phyloP scores from a whole-genome alignment of 2,113 vertebrate species.

The Pimephales promelas region DNA sequence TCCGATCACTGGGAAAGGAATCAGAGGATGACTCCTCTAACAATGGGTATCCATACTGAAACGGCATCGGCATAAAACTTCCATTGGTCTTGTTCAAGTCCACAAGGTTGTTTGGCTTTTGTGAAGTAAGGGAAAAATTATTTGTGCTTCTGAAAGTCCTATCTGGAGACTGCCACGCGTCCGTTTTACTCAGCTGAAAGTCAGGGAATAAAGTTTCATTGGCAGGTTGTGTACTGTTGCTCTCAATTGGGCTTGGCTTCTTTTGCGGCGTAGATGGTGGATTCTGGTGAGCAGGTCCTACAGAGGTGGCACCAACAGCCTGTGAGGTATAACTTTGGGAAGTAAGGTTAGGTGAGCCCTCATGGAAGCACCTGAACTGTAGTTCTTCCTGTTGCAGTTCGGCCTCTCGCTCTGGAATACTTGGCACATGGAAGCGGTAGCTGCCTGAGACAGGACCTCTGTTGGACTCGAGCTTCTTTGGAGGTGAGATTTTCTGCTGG shows the following conservation, averaged over 20 bases:
- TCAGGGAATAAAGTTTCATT: slow-evolving; percentile 81
- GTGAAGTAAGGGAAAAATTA: slow-evolving; percentile 78
- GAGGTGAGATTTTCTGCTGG: slow-evolving; percentile 82
- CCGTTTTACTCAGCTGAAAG: slow-evolving; percentile 78
- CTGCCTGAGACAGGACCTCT: slow-evolving; percentile 72
- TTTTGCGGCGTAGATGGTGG: slow-evolving; percentile 68
- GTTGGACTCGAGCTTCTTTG: slow-evolving; percentile 79
- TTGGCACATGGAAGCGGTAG: slow-evolving; percentile 83
- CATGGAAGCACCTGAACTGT: slow-evolving; percentile 82
- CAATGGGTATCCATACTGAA: slow-evolving; percentile 83
- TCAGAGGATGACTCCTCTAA: slow-evolving; percentile 77
- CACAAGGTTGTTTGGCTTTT: slow-evolving; percentile 78
- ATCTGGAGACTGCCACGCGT: slow-evolving; percentile 84
- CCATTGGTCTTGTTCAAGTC: slow-evolving; percentile 75
- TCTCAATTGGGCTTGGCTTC: slow-evolving; percentile 70
- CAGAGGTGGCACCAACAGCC: slow-evolving; percentile 69
- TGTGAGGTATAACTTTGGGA: slow-evolving; percentile 91
- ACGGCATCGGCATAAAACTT: slow-evolving; percentile 71
- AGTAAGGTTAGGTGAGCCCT: slow-evolving; percentile 78
- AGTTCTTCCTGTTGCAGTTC: slow-evolving; percentile 83
- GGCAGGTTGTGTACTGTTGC: slow-evolving; percentile 67
- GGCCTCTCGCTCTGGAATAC: slow-evolving; percentile 77
- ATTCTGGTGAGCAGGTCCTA: slow-evolving; percentile 68
- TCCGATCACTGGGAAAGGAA: slow-evolving; percentile 71
- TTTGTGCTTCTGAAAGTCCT: slow-evolving; percentile 84